phyloP scores from a whole-genome alignment of 2,797 vertebrate species.

The Columba guinea region DNA sequence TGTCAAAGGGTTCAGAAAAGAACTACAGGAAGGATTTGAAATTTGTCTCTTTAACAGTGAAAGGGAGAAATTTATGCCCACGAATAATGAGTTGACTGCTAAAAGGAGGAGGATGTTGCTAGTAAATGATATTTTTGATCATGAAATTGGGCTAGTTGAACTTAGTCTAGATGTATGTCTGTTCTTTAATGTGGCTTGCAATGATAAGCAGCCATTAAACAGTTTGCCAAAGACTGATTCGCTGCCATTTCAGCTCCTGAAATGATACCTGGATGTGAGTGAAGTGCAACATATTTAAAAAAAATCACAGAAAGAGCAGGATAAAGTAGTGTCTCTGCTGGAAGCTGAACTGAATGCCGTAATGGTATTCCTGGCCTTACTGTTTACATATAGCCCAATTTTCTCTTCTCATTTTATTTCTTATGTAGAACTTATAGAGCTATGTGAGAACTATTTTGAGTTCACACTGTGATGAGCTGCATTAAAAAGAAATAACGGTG shows the following conservation, averaged over 20 bases:
- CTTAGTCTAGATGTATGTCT: background rate
- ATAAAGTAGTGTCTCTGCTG: background rate
- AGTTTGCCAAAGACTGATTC: background rate
- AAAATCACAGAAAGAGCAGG: background rate
- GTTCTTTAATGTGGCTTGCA: background rate
- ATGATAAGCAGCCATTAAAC: background rate
- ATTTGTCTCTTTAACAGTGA: background rate
- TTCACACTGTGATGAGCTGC: background rate
- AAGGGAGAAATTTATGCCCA: background rate
- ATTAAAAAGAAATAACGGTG: background rate
- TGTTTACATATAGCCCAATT: background rate
- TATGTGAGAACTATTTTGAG: background rate
- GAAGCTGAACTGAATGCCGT: background rate
- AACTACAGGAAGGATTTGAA: background rate
- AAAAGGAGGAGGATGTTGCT: background rate
- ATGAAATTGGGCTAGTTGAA: background rate
- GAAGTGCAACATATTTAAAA: background rate
- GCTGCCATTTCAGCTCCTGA: background rate
- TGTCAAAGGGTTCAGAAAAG: background rate
- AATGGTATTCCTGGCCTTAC: background rate
- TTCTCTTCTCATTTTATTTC: background rate
- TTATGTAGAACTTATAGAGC: rapidly evolving
- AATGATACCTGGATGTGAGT: background rate
- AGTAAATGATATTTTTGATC: background rate
- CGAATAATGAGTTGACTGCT: background rate